These are phyloP conservation scores for Pocillopora grandis DNA, from an alignment of 92 coral and sea anemone genomes.

Conservation along the genomic window DNA sequence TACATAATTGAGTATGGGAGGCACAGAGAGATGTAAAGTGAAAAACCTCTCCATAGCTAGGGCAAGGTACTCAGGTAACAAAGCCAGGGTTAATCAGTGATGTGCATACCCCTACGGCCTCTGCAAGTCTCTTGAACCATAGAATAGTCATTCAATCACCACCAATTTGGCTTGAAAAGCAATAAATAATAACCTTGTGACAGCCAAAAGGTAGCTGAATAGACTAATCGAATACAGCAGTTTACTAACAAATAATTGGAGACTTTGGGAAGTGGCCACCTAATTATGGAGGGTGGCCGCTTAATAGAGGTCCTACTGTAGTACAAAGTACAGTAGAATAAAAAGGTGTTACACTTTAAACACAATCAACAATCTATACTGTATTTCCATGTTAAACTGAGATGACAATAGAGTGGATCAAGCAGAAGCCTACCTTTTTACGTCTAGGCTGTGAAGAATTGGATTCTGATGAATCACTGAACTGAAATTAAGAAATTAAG, in stretches of 20 bases:
- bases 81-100: not conserved
- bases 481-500: not conserved
- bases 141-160: not conserved
- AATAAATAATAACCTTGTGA: not conserved
- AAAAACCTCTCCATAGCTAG: not conserved
- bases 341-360: not conserved
- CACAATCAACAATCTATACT: not conserved
- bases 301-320: not conserved
- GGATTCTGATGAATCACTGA: not conserved
- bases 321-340: not conserved
- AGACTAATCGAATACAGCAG: not conserved
- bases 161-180: not conserved
- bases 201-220: not conserved
- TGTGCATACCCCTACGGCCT: not conserved
- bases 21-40: not conserved
- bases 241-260: not conserved
- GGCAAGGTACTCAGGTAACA: not conserved
- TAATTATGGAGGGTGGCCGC: not conserved
- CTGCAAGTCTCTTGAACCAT: not conserved
- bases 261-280: not conserved
- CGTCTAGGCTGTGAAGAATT: conserved; percentile 2
- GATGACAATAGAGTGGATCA: not conserved
- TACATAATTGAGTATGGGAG: not conserved
- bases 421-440: not conserved
- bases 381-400: not conserved